Conservation (phyloP, 2,888 invertebrate genomes). For the Drosophila kambysellisi region DNA sequence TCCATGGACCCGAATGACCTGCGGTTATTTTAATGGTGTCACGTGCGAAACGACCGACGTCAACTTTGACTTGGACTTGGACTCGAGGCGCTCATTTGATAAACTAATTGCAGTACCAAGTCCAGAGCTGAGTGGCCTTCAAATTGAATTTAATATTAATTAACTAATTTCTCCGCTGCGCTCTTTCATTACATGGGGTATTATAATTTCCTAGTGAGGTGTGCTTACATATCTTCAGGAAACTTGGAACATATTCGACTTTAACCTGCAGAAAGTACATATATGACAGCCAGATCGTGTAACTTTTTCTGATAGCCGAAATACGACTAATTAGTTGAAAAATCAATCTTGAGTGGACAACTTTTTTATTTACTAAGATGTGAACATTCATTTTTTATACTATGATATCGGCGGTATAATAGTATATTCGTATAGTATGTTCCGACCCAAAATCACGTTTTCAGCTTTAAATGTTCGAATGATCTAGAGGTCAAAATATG, state of each 20-base stretch:
- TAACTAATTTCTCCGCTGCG: conserved; percentile 68
- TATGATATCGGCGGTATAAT: too few relatives aligned
- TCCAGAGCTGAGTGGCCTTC: conserved; percentile 26
- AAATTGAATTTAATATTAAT: conserved; percentile 76
- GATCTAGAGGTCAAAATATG: too few relatives aligned
- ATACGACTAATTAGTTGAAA: background rate
- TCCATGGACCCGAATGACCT: background rate
- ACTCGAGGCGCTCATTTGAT: conserved; percentile 66
- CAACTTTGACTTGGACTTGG: conserved; percentile 10
- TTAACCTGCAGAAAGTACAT: too few relatives aligned
- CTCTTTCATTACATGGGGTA: conserved; percentile 32
- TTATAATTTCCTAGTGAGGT: background rate
- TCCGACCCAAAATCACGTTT: too few relatives aligned
- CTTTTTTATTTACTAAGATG: background rate
- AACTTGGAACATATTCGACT: background rate
- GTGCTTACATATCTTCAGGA: background rate
- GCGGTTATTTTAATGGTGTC: conserved; percentile 45
- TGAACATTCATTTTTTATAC: background rate
- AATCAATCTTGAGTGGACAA: background rate
- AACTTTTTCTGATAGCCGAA: background rate
- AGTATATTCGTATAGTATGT: too few relatives aligned
- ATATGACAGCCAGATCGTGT: background rate
- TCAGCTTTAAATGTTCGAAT: too few relatives aligned
- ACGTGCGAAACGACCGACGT: conserved; percentile 47
- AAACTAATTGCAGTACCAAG: conserved; percentile 60